Evolutionary conservation across 1,140 invertebrate species (phyloP).

Genomic region (Magallana angulata): DNA sequence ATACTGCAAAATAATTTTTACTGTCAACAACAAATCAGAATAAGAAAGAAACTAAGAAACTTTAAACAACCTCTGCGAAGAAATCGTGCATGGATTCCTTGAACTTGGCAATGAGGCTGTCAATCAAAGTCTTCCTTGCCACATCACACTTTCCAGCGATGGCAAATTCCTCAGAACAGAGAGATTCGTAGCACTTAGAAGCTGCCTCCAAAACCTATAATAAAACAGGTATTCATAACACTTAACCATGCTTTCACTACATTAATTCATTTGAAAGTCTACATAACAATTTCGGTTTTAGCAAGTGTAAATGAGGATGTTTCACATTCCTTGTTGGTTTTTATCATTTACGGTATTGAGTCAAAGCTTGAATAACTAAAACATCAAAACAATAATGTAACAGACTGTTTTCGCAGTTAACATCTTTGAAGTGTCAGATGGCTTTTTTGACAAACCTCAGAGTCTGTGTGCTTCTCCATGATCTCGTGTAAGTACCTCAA

Average conservation of each 20-base stretch:
- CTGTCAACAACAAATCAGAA: neutral
- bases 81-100: constrained; percentile 87
- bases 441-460: constrained; percentile 84
- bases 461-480: constrained; percentile 93
- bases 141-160: constrained; percentile 94
- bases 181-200: constrained; percentile 93
- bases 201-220: constrained; percentile 88
- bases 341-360: no score
- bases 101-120: constrained; percentile 93
- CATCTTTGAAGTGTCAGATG: no score
- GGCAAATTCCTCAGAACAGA: constrained; percentile 93
- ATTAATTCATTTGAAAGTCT: neutral
- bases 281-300: neutral
- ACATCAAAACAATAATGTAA: no score
- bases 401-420: no score
- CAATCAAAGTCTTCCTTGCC: constrained; percentile 92
- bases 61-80: constrained; percentile 74
- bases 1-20: neutral
- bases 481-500: constrained; percentile 91
- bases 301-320: no score
- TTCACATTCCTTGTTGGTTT: no score
- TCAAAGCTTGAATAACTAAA: no score
- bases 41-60: neutral
- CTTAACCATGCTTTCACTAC: neutral
- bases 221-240: neutral